Evolutionary conservation across 1,140 invertebrate genomes (phyloP), one percentile per base, ranked within the genome.

Genomic region (Euwallacea similis): DNA sequence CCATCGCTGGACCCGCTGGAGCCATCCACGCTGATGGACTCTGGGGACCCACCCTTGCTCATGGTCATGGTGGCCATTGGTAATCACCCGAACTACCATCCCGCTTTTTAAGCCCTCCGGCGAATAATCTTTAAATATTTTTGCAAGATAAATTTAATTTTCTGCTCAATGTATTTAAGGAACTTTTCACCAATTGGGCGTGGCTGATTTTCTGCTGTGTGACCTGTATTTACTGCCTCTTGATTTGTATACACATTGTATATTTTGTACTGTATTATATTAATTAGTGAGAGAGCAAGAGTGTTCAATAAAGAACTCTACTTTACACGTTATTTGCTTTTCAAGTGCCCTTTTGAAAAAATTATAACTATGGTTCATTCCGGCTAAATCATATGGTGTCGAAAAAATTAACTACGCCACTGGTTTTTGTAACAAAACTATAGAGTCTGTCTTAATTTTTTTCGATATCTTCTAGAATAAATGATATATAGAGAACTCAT

Each of bases 1-100:
- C 71, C 65, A 69, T 75, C 33, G 50, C 56, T 46, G 74, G 71
- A 71, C 71, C 71, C 2, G 21, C 63, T n/a, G 63, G 63, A 55
- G 56, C 66, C 15, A 60, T 68, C 42, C 71, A 72, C 63, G 72
- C 72, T 43, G 72, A 56, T 53, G 72, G 72, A 58, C 46, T 73
- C 10, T 73, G 72, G 72, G 72, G 72, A 59, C 71, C 71, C 16
- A 73, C 72, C 42, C 58, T 73, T 46, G 72, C 72, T 56, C 58
- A 68, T 69, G 71, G 71, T 66, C 70, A 72, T 72, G 70, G 71
- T 63, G 71, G 65, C 16, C 69, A 71, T 66, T 73, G 66, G 65
- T 73, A 73, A 73, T 56, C 33, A n/a, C 7, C 7, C 7, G 41
- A 46, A 44, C 42, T 61, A 6, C 9, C 13, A n/a, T 9, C 8